These are phyloP conservation scores for Drosophila miranda DNA, from an alignment of 1,140 invertebrate genomes.

Conservation along the genomic window DNA sequence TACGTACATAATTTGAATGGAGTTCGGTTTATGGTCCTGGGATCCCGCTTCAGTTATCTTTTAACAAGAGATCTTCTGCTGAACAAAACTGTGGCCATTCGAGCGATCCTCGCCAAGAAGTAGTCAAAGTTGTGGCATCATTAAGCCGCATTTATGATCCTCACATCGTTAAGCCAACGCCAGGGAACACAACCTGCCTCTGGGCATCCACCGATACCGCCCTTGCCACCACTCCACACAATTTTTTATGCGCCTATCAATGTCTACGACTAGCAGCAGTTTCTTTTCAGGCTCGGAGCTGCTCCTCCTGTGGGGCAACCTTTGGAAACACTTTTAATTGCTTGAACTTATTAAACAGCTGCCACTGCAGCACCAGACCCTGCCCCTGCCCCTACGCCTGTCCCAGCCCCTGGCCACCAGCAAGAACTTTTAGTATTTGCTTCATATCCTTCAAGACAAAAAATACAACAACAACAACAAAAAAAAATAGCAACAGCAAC, in stretches of 20 bases:
- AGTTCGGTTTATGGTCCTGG: conserved; percentile 18
- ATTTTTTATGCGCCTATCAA: conserved; percentile 72
- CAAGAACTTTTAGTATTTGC: conserved; percentile 59
- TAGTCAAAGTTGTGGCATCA: conserved; percentile 38
- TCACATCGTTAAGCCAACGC: conserved; percentile 66
- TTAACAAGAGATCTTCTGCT: not conserved
- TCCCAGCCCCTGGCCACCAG: not conserved
- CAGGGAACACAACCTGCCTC: conserved; percentile 1
- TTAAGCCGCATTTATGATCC: conserved; percentile 69
- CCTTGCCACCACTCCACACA: conserved; percentile 14
- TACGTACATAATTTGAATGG: conserved; percentile 35
- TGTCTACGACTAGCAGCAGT: conserved; percentile 53
- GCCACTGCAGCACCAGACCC: conserved; percentile 53
- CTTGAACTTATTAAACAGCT: conserved; percentile 78
- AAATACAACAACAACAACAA: not conserved
- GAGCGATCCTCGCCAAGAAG: conserved; percentile 1
- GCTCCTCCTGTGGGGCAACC: conserved; percentile 47
- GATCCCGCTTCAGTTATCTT: conserved; percentile 6
- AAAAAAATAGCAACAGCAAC: not conserved
- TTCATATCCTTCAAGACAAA: conserved; percentile 57
- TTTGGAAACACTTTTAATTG: conserved; percentile 74
- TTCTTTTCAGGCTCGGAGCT: conserved; percentile 11
- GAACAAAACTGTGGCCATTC: not conserved
- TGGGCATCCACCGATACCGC: not conserved
- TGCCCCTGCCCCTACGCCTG: not conserved